A percentile compares a stretch with the other conserved stretches of the same genome.
Evolutionary conservation across 2,797 vertebrate species (phyloP).

Genomic region (Heliangelus exortis): DNA sequence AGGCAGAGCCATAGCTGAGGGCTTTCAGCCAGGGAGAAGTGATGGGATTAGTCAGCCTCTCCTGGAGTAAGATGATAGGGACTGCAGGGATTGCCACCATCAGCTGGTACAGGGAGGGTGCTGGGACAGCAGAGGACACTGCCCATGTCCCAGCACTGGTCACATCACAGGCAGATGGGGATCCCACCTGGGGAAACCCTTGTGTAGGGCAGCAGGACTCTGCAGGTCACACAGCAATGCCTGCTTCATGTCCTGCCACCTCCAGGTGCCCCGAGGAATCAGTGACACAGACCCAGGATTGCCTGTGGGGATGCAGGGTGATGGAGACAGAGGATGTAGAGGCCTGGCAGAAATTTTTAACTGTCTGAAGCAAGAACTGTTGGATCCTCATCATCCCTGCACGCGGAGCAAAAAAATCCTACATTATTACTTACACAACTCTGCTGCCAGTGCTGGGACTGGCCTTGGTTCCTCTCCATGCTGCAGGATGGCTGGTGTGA

Average conservation of each 20-base stretch:
- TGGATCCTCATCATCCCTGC: neutral
- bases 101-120: neutral
- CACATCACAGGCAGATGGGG: neutral
- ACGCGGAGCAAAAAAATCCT: accelerated
- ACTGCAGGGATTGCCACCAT: neutral
- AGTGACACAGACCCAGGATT: neutral
- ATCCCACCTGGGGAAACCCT: neutral
- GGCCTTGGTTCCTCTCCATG: neutral
- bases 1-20: neutral
- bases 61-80: neutral
- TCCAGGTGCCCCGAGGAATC: neutral
- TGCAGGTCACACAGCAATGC: accelerated
- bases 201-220: neutral
- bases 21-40: accelerated
- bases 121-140: too few species aligned
- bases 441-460: neutral
- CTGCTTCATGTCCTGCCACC: neutral
- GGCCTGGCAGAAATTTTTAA: neutral
- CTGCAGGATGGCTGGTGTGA: neutral
- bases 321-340: neutral
- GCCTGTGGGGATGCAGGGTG: neutral
- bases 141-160: neutral
- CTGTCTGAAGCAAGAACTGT: neutral
- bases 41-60: neutral
- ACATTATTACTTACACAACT: neutral